Base-by-base conservation (phyloP, 1,140 invertebrate genomes). In the Micrasema longulum region DNA sequence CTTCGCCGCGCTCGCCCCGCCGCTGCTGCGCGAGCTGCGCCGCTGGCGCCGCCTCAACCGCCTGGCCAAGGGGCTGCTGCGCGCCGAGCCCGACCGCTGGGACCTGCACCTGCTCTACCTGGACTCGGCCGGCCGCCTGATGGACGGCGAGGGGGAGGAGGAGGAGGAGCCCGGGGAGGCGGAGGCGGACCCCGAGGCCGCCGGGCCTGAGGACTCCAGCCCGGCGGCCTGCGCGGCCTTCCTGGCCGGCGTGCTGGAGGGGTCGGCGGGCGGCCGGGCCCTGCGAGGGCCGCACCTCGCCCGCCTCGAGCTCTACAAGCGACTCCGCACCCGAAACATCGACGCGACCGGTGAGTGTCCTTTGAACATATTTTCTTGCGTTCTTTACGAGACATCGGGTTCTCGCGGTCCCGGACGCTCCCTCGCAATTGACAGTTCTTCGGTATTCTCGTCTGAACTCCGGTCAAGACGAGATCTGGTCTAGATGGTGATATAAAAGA, bases 251-350 rank as follows among this genome's bases (percentile, higher is more conserved):
- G 78, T 88, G 18, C 84, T 88, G 1, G 84, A 88, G 55, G 78
- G 79, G 74, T 76, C 79, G 0, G 81, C 85, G 0, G 77, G 76
- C 10, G 84, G 85, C 20, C 81, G 87, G 16, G 86, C 86, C 67
- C 79, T 91, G 20, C 80, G 95, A 60, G 94, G 93, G 1, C 93
- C 95, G 0, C 93, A 92, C 82, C 86, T 97, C 72, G 95, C 94
- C 12, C 86, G 90, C 16, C 84, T 97, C 60, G 92, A 95, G 79
- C 83, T 96, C 5, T 90, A 89, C 85, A 82, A 89, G 80, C 83
- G 88, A 77, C 82, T 93, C 64, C 79, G 84, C 1, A 82, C 86
- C 55, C 81, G 85, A 14, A 83, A 86, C 9, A 74, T 83, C 35
- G 85, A 89, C 75, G 81, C 85, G 31, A 82, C 74, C 71, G 64